Evolutionary conservation across 2,113 vertebrate species (phyloP), one percentile per base, ranked within the genome.

Genomic region (Progne subis): DNA sequence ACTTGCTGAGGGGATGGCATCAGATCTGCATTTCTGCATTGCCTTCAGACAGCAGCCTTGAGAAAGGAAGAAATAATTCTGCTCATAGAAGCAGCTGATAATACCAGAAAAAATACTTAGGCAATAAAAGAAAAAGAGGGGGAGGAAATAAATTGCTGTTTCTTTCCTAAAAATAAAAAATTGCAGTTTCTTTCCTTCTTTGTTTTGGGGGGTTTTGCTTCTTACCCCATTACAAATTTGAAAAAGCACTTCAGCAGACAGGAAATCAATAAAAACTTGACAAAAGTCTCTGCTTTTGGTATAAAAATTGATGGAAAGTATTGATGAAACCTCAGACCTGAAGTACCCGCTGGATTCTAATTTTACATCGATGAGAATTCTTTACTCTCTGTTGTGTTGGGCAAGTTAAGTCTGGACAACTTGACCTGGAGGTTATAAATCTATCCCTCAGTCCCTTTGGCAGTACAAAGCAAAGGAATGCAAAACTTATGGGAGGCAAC

Each of bases 231-330:
- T 79, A 86, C 29, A 71, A 91, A 92, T 92, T 84, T 64, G 61
- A 75, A 79, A 83, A 84, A 82, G 44, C 7, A 2, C 39, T 60
- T 87, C 86, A 44, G 63, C 32, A 57, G 80, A 29, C 32, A 92
- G 39, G n/a, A 89, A 71, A 78, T 59, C 74, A 53, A 91, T 92
- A 68, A 68, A 78, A 91, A 47, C 39, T 75, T 78, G n/a, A 87
- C 44, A n/a, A 71, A 95, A 89, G 26, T 64, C 32, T 0, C 41
- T 87, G 61, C 41, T 75, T 85, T 94, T 76, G n/a, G 8, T 85
- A 71, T 41, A 85, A 90, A 93, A 95, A 80, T 23, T 55, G 81
- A 92, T 86, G 64, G 56, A 78, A 92, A 94, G 63, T 84, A 74
- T 82, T 6, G 24, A 55, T 59, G 47, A 91, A 92, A 86, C 34